A percentile compares a stretch with the other conserved stretches of the same genome.
These are phyloP conservation scores for Scalopus aquaticus DNA, from an alignment of 2,113 vertebrate genomes.

Conservation along the genomic window DNA sequence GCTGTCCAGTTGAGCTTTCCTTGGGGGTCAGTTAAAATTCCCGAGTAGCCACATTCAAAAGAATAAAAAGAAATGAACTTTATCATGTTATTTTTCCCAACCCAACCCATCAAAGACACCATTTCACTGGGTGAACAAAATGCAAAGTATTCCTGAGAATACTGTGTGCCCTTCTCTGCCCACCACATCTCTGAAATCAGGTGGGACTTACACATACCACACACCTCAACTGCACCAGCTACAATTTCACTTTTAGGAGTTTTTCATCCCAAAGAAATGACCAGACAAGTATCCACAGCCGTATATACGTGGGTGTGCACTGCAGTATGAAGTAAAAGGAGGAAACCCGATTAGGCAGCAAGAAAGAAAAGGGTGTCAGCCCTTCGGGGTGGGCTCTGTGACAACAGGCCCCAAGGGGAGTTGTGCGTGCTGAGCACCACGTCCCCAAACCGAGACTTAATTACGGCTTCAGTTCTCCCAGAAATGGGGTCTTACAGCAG, in stretches of 20 bases:
- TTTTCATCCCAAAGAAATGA: background rate
- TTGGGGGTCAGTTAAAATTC: background rate
- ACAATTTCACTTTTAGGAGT: background rate
- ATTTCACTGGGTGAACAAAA: background rate
- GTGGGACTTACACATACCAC: background rate
- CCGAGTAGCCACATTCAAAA: background rate
- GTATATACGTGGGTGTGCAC: background rate
- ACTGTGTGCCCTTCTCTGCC: background rate
- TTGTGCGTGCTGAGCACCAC: too few species aligned
- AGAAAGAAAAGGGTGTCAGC: background rate
- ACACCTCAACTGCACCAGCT: background rate
- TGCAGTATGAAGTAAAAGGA: background rate
- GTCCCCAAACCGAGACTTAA: too few species aligned
- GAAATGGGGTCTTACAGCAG: too few species aligned
- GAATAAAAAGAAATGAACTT: background rate
- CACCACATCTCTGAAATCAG: background rate
- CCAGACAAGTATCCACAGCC: background rate
- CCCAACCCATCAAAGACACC: background rate
- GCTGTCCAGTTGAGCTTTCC: background rate
- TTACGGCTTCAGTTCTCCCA: too few species aligned
- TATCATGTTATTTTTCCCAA: background rate
- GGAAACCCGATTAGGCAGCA: background rate
- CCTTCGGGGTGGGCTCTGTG: rapidly evolving
- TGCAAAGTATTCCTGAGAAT: background rate
- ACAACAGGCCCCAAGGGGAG: too few species aligned